Evolutionary conservation across 1,140 invertebrate genomes (phyloP).

Genomic region (Spodoptera litura): DNA sequence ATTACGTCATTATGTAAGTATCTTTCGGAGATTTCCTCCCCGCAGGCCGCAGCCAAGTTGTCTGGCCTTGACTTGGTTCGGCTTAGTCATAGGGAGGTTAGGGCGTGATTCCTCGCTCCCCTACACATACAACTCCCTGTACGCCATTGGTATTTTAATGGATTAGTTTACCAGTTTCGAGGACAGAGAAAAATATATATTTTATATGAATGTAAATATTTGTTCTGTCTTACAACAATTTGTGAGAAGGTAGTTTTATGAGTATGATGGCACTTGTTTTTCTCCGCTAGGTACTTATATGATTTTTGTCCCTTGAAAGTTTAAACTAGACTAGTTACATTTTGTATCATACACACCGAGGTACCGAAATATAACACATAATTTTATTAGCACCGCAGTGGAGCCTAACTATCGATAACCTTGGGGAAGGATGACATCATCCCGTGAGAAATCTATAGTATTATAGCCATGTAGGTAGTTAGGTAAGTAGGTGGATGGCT

Average conservation of each 20-base stretch:
- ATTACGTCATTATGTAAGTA: slow-evolving; percentile 24
- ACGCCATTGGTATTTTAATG: background rate
- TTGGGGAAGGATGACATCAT: slow-evolving; percentile 82
- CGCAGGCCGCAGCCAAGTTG: background rate
- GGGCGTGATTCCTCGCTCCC: slow-evolving; percentile 5
- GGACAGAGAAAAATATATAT: background rate
- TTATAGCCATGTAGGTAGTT: slow-evolving; percentile 51
- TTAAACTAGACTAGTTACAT: no score
- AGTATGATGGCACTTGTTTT: no score
- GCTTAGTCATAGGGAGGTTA: slow-evolving; percentile 23
- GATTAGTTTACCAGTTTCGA: slow-evolving; percentile 16
- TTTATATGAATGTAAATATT: no score
- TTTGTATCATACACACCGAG: no score
- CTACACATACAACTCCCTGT: background rate
- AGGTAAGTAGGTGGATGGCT: slow-evolving; percentile 77
- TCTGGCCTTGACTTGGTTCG: slow-evolving; percentile 16
- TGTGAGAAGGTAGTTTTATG: no score
- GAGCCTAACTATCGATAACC: slow-evolving; percentile 26
- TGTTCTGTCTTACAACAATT: no score
- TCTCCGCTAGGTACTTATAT: no score
- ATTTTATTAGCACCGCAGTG: slow-evolving; percentile 48
- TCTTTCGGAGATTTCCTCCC: slow-evolving; percentile 30
- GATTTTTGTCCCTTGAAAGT: no score
- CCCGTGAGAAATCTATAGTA: slow-evolving; percentile 75
- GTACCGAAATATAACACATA: slow-evolving; percentile 33